Evolutionary conservation across 2,113 vertebrate genomes (phyloP).

Genomic region (Malurus melanocephalus): DNA sequence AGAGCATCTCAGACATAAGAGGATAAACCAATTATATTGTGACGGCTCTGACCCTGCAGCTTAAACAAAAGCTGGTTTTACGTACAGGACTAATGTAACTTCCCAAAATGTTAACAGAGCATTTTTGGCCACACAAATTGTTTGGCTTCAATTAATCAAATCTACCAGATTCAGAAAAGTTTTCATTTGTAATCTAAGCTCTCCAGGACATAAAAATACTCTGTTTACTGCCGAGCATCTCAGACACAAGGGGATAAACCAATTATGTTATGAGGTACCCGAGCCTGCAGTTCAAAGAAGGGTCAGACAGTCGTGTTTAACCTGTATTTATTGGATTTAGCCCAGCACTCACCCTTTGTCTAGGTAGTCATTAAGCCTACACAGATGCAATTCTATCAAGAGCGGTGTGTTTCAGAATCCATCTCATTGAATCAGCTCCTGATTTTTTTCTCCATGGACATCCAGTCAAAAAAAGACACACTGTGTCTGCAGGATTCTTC

Average conservation of each 20-base stretch:
- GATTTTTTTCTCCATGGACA: background rate
- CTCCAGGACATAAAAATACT: background rate
- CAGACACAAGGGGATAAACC: background rate
- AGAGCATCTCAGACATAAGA: background rate
- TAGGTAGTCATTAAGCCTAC: background rate
- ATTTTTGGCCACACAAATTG: background rate
- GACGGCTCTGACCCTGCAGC: background rate
- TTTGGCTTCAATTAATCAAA: background rate
- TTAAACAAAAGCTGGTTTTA: background rate
- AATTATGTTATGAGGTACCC: background rate
- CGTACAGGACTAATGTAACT: background rate
- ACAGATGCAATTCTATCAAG: background rate
- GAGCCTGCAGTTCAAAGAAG: background rate
- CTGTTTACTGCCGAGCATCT: constrained; percentile 2
- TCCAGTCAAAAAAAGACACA: background rate
- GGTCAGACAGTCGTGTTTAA: background rate
- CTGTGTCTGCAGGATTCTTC: background rate
- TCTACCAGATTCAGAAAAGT: background rate
- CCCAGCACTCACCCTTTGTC: background rate
- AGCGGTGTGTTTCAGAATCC: background rate
- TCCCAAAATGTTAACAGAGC: background rate
- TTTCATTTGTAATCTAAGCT: constrained; percentile 9
- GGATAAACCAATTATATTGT: background rate
- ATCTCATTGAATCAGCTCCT: background rate
- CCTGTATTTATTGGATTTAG: background rate